A percentile compares a stretch with the other conserved stretches of the same genome.
Conservation (phyloP, 1,140 invertebrate genomes). For the Lepeophtheirus salmonis region DNA sequence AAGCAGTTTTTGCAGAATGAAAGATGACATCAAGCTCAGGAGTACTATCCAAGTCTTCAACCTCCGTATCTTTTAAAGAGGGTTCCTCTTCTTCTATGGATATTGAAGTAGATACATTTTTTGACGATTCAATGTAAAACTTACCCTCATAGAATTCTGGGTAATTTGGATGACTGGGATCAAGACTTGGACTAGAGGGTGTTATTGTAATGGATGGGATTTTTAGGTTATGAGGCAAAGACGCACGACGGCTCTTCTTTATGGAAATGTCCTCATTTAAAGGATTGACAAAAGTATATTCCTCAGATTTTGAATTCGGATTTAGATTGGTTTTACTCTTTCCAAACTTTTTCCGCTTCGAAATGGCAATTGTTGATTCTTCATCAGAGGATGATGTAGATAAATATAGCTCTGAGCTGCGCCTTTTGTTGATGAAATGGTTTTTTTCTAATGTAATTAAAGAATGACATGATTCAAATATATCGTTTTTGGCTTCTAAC, state of each 20-base stretch:
- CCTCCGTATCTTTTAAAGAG: background rate
- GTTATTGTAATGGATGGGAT: constrained; percentile 15
- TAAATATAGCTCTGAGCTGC: background rate
- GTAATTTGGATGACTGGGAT: constrained; percentile 15
- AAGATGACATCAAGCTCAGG: constrained; percentile 9
- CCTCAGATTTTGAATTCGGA: background rate
- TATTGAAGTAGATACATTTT: background rate
- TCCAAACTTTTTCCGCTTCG: background rate
- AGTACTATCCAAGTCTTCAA: constrained; percentile 4
- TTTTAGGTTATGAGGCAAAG: constrained; percentile 11
- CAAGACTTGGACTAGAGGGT: constrained; percentile 5
- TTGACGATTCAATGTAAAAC: background rate
- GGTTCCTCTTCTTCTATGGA: background rate
- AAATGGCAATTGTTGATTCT: background rate
- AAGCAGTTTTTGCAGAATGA: background rate
- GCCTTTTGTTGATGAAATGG: too few species aligned
- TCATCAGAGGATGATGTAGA: background rate
- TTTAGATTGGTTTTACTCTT: too few species aligned
- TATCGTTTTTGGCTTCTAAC: too few species aligned
- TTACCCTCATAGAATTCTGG: constrained; percentile 11
- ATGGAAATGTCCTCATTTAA: background rate
- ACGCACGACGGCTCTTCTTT: background rate
- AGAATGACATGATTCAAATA: background rate
- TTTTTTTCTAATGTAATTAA: background rate
- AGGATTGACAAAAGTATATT: background rate